Base-by-base conservation (phyloP, 2,113 vertebrate genomes). In the Macaca mulatta region DNA sequence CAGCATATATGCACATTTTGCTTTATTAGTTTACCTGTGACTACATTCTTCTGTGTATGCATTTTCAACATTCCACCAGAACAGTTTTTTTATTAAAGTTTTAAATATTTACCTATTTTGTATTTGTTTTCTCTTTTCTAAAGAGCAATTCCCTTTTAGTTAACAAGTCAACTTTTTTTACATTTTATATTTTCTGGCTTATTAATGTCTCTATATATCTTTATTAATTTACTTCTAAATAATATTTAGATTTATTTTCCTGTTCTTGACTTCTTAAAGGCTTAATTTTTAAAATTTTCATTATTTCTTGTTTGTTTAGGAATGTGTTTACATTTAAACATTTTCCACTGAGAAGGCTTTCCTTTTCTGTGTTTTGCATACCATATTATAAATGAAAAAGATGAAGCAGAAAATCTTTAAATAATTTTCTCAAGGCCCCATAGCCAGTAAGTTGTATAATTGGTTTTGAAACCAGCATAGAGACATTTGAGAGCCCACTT, bases 161-260 rank as follows among this genome's bases (percentile, higher is more conserved):
- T 74, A 95, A 35, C 13, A n/a, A 69, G 70, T 86, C 18, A 90
- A 40, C 78, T 89, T 80, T 72, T 92, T 96, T 89, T 82, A 94
- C 4, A 55, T 82, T 94, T 87, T 79, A 48, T 2, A 84, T 59
- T 85, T 95, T 50, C 30, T 74, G 61, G 18, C 3, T 94, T 52
- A 96, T 87, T 95, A 79, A 81, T 87, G 69, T 92, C 9, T 80
- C 23, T 88, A 72, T 7, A 35, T 79, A 61, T 59, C 20, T 77
- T 89, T 17, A 87, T 90, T 89, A 57, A 67, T 61, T 84, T 5
- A 22, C n/a, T 45, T 52, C 32, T 70, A 55, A 9, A 30, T 64
- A 64, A 64, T 14, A 57, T 45, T 23, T 72, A 59, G 22, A 8
- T 61, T 77, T 77, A 88, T 89, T 69, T 79, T 87, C 30, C 45